Conservation (phyloP, 2,888 invertebrate genomes). For the Eupeodes luniger region DNA sequence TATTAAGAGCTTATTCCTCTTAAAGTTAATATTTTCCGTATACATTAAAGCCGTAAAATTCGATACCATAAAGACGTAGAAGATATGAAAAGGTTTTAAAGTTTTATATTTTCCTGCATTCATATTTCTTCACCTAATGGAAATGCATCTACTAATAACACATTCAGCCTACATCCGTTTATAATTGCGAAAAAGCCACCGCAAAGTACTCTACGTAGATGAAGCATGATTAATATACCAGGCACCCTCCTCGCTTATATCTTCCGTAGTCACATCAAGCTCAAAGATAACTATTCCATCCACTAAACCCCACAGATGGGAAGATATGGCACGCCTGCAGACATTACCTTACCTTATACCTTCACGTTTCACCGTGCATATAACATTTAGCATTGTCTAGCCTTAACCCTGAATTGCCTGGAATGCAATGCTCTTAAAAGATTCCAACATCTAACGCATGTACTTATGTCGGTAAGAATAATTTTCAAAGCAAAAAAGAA, state of each 20-base stretch:
- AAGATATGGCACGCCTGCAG: conserved; percentile 22
- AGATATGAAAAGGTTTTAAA: background rate
- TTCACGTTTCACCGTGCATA: background rate
- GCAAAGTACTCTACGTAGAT: background rate
- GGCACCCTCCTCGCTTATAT: background rate
- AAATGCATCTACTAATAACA: background rate
- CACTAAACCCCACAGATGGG: conserved; percentile 1
- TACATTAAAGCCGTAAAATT: too few relatives aligned
- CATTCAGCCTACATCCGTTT: conserved; percentile 13
- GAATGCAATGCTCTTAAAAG: conserved; percentile 1
- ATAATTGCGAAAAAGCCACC: background rate
- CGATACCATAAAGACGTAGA: too few relatives aligned
- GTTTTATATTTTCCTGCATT: background rate
- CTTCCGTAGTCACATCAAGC: background rate
- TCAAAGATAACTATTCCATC: conserved; percentile 9
- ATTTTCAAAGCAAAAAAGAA: background rate
- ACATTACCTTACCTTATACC: conserved; percentile 6
- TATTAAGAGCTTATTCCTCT: too few relatives aligned
- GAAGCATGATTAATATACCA: conserved; percentile 30
- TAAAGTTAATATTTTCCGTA: too few relatives aligned
- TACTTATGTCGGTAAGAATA: background rate
- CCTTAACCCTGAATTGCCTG: conserved; percentile 53
- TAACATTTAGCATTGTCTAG: conserved; percentile 5
- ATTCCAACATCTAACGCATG: background rate
- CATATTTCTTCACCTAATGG: background rate